These are phyloP conservation scores for Otus sunia DNA, from an alignment of 2,113 vertebrate genomes.

Conservation along the genomic window DNA sequence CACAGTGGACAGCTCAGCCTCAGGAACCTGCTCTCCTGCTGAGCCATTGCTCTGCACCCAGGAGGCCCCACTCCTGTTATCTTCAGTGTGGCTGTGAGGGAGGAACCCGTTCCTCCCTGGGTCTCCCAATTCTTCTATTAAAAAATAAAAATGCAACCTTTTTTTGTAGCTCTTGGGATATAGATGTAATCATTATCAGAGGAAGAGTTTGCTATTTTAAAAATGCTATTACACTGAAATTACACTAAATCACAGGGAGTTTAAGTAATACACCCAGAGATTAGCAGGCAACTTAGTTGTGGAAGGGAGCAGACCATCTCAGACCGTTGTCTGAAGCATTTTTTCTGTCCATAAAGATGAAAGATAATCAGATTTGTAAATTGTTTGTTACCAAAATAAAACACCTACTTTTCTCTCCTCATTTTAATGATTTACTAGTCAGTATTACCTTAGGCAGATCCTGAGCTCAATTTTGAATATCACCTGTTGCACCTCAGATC, in stretches of 20 bases:
- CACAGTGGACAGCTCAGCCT: background rate
- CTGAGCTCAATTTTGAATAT: background rate
- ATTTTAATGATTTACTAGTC: background rate
- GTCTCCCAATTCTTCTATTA: background rate
- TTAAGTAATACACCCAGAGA: background rate
- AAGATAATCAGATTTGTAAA: background rate
- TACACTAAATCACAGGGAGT: background rate
- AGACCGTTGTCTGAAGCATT: background rate
- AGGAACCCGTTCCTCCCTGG: background rate
- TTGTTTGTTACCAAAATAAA: background rate
- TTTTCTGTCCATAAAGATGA: background rate
- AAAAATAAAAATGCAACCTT: background rate
- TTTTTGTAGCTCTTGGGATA: background rate
- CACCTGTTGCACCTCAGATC: background rate
- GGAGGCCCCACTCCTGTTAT: background rate
- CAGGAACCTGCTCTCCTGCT: background rate
- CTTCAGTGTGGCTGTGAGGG: background rate
- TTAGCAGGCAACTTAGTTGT: background rate
- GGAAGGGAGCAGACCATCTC: background rate
- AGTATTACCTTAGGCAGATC: background rate
- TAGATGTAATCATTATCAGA: background rate
- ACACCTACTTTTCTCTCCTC: background rate
- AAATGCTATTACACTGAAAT: background rate
- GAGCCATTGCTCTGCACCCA: fast-evolving
- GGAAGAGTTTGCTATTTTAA: background rate